Evolutionary conservation across 2,113 vertebrate species (phyloP).

Genomic region (Pelodiscus sinensis): DNA sequence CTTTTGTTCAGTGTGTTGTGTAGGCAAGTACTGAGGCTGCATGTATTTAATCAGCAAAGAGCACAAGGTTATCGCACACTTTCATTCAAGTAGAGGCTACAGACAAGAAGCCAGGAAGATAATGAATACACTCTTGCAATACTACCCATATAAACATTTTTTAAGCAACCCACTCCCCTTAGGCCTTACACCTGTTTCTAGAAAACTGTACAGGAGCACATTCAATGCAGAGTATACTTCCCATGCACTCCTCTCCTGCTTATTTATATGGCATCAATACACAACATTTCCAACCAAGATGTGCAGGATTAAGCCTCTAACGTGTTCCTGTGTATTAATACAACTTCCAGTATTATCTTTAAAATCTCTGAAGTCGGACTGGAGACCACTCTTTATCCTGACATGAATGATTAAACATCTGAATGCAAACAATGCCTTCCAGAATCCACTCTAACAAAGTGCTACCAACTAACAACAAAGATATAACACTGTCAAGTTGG

Average conservation of each 20-base stretch:
- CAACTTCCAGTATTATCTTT: neutral
- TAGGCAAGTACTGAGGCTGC: neutral
- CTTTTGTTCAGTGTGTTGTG: neutral
- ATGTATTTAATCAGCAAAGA: neutral
- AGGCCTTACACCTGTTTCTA: neutral
- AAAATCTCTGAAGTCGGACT: neutral
- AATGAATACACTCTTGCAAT: neutral
- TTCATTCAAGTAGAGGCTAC: neutral
- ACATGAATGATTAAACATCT: neutral
- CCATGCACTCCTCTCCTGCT: neutral
- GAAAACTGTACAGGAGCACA: neutral
- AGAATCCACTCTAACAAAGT: neutral
- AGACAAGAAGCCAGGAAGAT: neutral
- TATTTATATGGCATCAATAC: neutral
- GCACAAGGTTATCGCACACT: neutral
- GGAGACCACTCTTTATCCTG: neutral
- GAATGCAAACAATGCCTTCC: neutral
- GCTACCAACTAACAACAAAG: neutral
- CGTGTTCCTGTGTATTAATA: neutral
- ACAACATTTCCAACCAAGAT: neutral
- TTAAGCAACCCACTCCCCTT: conserved; percentile 17
- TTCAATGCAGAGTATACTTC: neutral
- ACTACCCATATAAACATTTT: neutral
- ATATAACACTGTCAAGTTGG: neutral
- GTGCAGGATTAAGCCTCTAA: neutral